phyloP scores from a whole-genome alignment of 2,888 invertebrate genomes.

The Meloe dianella region DNA sequence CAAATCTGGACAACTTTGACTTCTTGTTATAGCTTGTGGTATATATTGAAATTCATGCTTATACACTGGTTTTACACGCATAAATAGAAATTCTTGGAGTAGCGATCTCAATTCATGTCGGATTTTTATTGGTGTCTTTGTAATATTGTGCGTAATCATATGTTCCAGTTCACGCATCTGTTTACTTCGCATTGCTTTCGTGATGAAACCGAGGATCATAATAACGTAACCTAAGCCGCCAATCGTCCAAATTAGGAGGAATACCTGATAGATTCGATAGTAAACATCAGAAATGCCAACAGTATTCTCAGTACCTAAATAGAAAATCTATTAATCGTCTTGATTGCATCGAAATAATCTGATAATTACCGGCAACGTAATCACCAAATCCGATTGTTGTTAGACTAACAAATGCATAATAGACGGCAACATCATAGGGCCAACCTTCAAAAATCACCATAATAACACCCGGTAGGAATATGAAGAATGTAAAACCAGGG shows the following conservation, averaged over 20 bases:
- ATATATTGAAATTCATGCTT: conserved; percentile 64
- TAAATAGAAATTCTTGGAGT: conserved; percentile 74
- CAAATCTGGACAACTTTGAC: conserved; percentile 77
- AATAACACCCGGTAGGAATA: conserved; percentile 83
- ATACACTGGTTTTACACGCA: conserved; percentile 79
- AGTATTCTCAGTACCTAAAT: conserved; percentile 49
- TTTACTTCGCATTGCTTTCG: conserved; percentile 78
- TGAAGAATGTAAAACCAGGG: conserved; percentile 88
- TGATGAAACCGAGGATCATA: conserved; percentile 87
- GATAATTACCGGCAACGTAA: conserved; percentile 76
- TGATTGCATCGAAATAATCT: background rate
- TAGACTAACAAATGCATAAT: conserved; percentile 86
- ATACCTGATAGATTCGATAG: conserved; percentile 77
- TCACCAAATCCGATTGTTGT: conserved; percentile 95
- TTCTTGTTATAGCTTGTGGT: conserved; percentile 61
- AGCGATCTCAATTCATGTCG: conserved; percentile 60
- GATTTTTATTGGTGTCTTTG: conserved; percentile 79
- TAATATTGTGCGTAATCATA: conserved; percentile 76
- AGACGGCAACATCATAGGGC: conserved; percentile 83
- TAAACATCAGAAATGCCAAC: conserved; percentile 67
- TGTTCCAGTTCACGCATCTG: conserved; percentile 76
- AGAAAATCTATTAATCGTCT: conserved; percentile 24
- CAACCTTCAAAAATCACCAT: conserved; percentile 86
- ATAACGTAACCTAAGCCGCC: conserved; percentile 90
- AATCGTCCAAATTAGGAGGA: conserved; percentile 87